Evolutionary conservation across 2,888 invertebrate genomes (phyloP).

Genomic region (Temnothorax ravouxi): DNA sequence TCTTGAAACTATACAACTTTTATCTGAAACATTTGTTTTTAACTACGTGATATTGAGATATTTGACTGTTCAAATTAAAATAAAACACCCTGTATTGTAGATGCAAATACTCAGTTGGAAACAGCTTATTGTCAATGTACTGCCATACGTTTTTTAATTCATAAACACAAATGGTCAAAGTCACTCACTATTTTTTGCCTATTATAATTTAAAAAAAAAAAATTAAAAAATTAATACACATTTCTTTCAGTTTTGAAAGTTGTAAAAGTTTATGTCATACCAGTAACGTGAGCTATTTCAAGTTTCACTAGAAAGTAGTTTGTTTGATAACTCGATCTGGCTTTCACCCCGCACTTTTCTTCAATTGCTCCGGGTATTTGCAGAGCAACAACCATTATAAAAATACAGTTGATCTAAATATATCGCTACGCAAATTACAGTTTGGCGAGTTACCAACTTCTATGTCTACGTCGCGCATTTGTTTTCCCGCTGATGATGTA

Average conservation of each 20-base stretch:
- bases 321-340: neutral
- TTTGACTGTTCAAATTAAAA: too few relatives aligned
- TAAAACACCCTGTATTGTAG: too few relatives aligned
- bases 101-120: neutral
- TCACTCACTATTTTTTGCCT: neutral
- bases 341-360: neutral
- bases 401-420: slow-evolving; percentile 26
- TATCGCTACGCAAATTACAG: slow-evolving; percentile 18
- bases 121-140: neutral
- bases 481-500: slow-evolving; percentile 22
- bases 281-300: neutral
- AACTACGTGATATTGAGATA: too few relatives aligned
- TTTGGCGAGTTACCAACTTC: slow-evolving; percentile 33
- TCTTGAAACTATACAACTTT: too few relatives aligned
- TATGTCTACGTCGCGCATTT: neutral
- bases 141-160: neutral
- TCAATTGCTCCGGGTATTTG: neutral
- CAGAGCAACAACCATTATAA: neutral
- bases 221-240: slow-evolving; percentile 12
- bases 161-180: neutral
- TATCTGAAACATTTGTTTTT: too few relatives aligned
- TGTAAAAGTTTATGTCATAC: neutral
- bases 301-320: slow-evolving; percentile 20
- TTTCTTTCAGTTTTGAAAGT: neutral
- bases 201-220: too few relatives aligned